Percentiles rank a stretch among this genome's conserved stretches.
Conservation (phyloP, 2,797 vertebrate species). For the Florisuga fusca region DNA sequence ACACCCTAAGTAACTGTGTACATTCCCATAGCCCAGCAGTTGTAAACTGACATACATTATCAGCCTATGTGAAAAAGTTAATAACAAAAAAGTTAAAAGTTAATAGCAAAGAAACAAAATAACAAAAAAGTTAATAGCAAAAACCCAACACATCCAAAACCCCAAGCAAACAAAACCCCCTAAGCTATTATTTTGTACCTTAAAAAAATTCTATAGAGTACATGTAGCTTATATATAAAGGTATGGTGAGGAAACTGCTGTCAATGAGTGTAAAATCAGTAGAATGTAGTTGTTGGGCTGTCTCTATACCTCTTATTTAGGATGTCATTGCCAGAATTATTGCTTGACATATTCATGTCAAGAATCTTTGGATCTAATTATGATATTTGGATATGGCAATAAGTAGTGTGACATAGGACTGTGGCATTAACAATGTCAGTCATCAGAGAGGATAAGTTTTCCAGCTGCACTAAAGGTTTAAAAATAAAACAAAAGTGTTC, state of each 20-base stretch:
- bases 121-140: neutral
- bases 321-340: neutral
- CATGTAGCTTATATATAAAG: neutral
- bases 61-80: neutral
- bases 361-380: neutral
- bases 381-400: neutral
- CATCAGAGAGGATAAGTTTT: fast-evolving
- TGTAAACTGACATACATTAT: neutral
- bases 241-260: neutral
- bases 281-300: neutral
- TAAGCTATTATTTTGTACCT: neutral
- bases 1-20: neutral
- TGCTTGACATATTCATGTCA: neutral
- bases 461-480: neutral
- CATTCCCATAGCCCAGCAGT: neutral
- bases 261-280: neutral
- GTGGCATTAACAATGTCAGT: neutral
- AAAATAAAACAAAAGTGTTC: neutral
- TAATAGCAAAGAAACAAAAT: too few relatives aligned
- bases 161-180: neutral
- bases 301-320: neutral
- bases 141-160: fast-evolving
- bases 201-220: neutral
- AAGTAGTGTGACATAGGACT: neutral
- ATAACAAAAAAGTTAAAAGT: neutral